Percentiles rank a stretch among this genome's conserved stretches.
These are phyloP conservation scores for Sinosuthora webbiana DNA, from an alignment of 2,113 vertebrate species.

Conservation along the genomic window DNA sequence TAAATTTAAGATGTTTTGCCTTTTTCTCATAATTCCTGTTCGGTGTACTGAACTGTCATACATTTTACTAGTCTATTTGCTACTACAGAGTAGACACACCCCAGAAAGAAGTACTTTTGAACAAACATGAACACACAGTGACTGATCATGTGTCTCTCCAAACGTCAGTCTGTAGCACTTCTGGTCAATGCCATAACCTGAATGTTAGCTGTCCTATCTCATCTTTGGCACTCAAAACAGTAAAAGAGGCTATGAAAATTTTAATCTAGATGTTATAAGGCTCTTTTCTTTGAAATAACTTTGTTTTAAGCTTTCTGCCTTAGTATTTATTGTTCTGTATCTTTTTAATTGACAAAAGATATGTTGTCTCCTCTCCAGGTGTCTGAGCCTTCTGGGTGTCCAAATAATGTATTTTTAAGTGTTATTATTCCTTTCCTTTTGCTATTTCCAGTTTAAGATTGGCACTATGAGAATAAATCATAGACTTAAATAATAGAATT, in stretches of 20 bases:
- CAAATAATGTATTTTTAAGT: neutral
- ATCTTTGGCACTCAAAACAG: neutral
- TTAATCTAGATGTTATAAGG: neutral
- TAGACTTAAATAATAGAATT: neutral
- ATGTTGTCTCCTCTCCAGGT: neutral
- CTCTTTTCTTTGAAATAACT: neutral
- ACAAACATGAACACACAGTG: neutral
- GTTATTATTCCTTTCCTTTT: neutral
- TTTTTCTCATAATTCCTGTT: neutral
- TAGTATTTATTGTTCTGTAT: neutral
- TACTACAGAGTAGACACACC: neutral
- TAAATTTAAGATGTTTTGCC: neutral
- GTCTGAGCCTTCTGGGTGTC: neutral
- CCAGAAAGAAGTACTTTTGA: neutral
- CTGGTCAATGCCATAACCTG: neutral
- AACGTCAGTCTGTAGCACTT: neutral
- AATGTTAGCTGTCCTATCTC: neutral
- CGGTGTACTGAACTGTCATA: neutral
- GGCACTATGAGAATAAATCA: neutral
- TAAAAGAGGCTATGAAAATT: neutral
- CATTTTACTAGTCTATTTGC: neutral
- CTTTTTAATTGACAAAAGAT: neutral
- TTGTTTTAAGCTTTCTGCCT: neutral
- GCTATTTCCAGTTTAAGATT: neutral
- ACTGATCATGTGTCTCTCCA: fast-evolving